Evolutionary conservation across 2,797 vertebrate genomes (phyloP).

Genomic region (Natrix natrix): DNA sequence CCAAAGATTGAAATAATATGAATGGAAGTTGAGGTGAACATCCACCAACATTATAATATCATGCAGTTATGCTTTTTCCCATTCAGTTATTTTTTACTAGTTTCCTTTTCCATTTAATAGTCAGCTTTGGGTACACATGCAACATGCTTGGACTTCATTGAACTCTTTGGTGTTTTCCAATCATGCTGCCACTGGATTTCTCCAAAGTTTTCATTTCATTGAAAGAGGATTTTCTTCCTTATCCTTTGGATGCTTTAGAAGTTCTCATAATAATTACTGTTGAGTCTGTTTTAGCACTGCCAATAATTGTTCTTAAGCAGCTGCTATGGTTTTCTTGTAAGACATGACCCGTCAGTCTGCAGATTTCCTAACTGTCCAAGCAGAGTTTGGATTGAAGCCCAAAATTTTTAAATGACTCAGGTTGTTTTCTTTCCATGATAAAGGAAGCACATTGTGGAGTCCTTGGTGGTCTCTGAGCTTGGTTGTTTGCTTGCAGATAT

Average conservation of each 20-base stretch:
- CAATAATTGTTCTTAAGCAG: not conserved
- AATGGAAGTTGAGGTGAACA: not conserved
- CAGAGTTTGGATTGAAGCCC: not conserved
- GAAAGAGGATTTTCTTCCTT: not conserved
- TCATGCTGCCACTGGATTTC: not conserved
- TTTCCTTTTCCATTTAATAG: not conserved
- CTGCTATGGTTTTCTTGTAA: not conserved
- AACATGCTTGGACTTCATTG: not conserved
- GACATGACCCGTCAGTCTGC: not conserved
- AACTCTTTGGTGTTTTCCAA: not conserved
- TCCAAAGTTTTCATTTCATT: not conserved
- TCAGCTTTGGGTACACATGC: not conserved
- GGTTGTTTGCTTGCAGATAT: not conserved
- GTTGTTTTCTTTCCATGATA: not conserved
- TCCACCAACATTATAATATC: not conserved
- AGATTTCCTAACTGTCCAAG: not conserved
- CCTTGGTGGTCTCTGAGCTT: not conserved
- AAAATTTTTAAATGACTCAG: not conserved
- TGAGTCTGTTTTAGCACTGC: not conserved
- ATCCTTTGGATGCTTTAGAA: not conserved
- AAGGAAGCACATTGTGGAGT: not conserved
- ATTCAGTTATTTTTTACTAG: not conserved
- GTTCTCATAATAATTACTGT: not conserved
- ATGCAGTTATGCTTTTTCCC: not conserved
- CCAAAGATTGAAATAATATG: not conserved